phyloP scores from a whole-genome alignment of 1,140 invertebrate genomes.

The Nixonia krombeini region DNA sequence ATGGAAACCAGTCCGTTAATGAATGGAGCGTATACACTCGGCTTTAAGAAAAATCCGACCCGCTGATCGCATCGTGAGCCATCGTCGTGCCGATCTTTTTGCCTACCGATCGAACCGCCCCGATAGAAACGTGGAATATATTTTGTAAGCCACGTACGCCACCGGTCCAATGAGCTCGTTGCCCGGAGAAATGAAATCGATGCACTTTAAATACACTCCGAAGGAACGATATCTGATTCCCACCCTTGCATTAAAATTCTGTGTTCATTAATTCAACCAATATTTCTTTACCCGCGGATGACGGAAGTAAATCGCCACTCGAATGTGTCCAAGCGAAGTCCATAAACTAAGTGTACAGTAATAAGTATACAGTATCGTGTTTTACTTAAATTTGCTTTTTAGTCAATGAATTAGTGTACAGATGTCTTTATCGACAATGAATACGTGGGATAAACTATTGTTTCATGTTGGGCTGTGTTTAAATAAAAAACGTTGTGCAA shows the following conservation, averaged over 20 bases:
- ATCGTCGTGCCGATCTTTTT: constrained; percentile 45
- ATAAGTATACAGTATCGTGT: no score
- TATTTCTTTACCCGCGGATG: no score
- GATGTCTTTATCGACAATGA: no score
- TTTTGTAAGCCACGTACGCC: constrained; percentile 30
- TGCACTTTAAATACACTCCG: background rate
- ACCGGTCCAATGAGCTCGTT: constrained; percentile 48
- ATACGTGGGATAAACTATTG: no score
- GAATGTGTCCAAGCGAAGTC: no score
- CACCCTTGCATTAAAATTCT: no score
- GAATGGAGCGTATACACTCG: constrained; percentile 52
- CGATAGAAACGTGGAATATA: constrained; percentile 46
- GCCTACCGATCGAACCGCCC: constrained; percentile 29
- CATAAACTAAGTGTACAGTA: no score
- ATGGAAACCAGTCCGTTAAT: constrained; percentile 58
- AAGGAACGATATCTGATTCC: no score
- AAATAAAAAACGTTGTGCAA: background rate
- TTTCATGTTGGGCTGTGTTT: background rate
- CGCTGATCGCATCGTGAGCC: constrained; percentile 32
- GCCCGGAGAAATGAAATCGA: constrained; percentile 31
- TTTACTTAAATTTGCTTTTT: no score
- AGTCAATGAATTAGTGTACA: no score
- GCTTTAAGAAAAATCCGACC: constrained; percentile 40
- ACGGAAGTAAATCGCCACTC: no score
- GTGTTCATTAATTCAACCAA: no score